phyloP scores from a whole-genome alignment of 2,888 invertebrate species.

The Spodoptera littoralis region DNA sequence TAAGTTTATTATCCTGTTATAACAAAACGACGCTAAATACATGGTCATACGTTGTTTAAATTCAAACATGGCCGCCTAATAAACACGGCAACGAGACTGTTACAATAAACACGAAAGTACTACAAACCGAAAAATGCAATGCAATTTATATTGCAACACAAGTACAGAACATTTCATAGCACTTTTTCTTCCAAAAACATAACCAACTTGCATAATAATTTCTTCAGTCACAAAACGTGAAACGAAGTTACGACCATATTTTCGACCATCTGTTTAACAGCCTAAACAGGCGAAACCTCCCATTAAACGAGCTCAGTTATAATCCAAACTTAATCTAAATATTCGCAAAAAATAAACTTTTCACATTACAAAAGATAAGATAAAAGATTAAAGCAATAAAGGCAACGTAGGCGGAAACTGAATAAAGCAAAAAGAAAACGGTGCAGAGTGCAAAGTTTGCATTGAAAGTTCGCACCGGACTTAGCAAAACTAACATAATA shows the following conservation, averaged over 20 bases:
- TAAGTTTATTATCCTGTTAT: too few species aligned
- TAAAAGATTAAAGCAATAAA: constrained; percentile 61
- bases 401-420: constrained; percentile 60
- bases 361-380: constrained; percentile 62
- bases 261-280: constrained; percentile 1
- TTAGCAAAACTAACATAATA: constrained; percentile 68
- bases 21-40: too few species aligned
- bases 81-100: neutral
- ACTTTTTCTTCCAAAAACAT: neutral
- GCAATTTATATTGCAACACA: constrained; percentile 1
- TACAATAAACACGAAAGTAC: neutral
- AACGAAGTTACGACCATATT: constrained; percentile 9
- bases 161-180: neutral
- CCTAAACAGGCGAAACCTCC: constrained; percentile 8
- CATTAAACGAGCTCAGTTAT: constrained; percentile 22
- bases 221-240: constrained; percentile 4
- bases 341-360: constrained; percentile 54
- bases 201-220: neutral
- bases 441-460: constrained; percentile 70
- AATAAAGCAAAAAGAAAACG: constrained; percentile 68
- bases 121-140: constrained; percentile 4
- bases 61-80: neutral
- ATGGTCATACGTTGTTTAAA: neutral
- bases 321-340: constrained; percentile 48
- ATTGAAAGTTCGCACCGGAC: constrained; percentile 58